These are phyloP conservation scores for Gallinago undulata DNA, from an alignment of 2,113 vertebrate genomes.

Conservation along the genomic window DNA sequence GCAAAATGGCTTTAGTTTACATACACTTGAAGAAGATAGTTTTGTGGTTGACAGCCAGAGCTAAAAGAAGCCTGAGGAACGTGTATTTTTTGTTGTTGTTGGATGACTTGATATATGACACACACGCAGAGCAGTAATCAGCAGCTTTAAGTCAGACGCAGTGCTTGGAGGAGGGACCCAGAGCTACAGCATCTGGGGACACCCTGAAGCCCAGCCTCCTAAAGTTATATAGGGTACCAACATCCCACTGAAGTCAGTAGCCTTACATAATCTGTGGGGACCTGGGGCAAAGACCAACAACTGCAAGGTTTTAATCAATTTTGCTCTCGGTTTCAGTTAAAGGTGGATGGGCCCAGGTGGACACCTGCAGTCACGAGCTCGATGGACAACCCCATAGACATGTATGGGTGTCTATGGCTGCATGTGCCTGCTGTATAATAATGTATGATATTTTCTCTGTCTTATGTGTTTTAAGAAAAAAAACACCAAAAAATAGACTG, in stretches of 20 bases:
- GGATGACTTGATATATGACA: neutral
- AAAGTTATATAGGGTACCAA: neutral
- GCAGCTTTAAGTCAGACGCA: neutral
- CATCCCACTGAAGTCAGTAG: neutral
- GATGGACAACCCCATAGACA: no score
- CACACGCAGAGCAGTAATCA: neutral
- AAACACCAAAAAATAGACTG: neutral
- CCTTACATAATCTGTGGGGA: fast-evolving
- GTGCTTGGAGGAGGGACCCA: neutral
- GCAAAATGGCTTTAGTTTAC: neutral
- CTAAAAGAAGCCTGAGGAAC: neutral
- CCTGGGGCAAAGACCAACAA: neutral
- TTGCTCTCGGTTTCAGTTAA: neutral
- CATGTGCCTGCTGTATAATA: neutral
- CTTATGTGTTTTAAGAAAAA: neutral
- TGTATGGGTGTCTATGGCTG: fast-evolving
- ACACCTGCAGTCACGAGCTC: neutral
- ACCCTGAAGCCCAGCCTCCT: neutral
- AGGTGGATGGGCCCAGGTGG: neutral
- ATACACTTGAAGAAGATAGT: neutral
- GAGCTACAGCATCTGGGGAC: neutral
- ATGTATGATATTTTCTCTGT: neutral
- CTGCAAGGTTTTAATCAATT: neutral
- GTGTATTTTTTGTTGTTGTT: neutral
- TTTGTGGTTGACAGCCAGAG: neutral